phyloP scores from a whole-genome alignment of 2,888 invertebrate species.

The Ptychoptera albimana region DNA sequence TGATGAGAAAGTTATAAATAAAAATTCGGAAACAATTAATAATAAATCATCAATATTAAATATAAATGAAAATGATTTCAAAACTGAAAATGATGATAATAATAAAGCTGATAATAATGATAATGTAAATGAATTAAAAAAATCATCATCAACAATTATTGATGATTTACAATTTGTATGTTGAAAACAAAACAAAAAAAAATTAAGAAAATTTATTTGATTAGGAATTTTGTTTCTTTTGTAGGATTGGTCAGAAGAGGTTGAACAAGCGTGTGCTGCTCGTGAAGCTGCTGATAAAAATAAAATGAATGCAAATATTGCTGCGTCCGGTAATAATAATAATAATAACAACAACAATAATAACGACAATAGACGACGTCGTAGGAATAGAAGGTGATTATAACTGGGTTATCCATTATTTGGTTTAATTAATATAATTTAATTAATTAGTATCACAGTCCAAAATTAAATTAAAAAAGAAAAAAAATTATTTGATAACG shows the following conservation, averaged over 20 bases:
- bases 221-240: constrained; percentile 7
- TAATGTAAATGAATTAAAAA: constrained; percentile 19
- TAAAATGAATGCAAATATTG: constrained; percentile 1
- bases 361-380: constrained; percentile 18
- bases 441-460: no score
- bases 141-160: background rate
- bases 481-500: no score
- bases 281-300: background rate
- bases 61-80: constrained; percentile 5
- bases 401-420: no score
- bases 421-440: no score
- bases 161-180: no score
- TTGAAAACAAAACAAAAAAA: background rate
- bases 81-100: constrained; percentile 12
- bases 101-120: constrained; percentile 31
- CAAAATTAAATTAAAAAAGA: no score
- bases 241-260: constrained; percentile 38
- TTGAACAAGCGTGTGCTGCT: constrained; percentile 27
- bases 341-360: constrained; percentile 2
- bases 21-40: constrained; percentile 16
- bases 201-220: background rate
- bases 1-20: constrained; percentile 18
- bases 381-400: constrained; percentile 29
- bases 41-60: background rate
- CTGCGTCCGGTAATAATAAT: constrained; percentile 3